Percentiles rank a stretch among this genome's conserved stretches.
These are phyloP conservation scores for Mus spicilegus DNA, from an alignment of 2,113 vertebrate genomes.

Conservation along the genomic window DNA sequence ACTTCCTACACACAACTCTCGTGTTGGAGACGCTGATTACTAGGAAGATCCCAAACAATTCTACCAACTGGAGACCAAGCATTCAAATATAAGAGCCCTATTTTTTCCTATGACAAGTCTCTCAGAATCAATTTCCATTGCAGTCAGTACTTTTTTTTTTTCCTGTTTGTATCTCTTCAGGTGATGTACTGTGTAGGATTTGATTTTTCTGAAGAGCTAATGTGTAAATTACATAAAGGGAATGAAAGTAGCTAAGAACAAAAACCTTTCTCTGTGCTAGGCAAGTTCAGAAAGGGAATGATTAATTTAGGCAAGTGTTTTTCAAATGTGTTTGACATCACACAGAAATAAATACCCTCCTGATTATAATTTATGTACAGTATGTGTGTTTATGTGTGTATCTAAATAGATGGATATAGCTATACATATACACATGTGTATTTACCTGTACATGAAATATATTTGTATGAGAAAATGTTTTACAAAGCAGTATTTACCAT, in stretches of 20 bases:
- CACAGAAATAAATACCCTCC: not conserved
- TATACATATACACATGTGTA: not conserved
- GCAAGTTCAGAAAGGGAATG: conserved; percentile 27
- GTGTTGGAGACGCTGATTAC: not conserved
- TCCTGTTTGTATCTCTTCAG: not conserved
- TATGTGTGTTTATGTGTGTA: not conserved
- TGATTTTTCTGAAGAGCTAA: conserved; percentile 36
- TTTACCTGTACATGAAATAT: not conserved
- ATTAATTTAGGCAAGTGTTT: not conserved
- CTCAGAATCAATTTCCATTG: not conserved
- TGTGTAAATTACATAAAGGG: not conserved
- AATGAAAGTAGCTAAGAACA: conserved; percentile 40
- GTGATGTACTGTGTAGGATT: not conserved
- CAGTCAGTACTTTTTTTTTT: not conserved
- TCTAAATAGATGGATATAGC: not conserved
- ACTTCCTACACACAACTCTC: not conserved
- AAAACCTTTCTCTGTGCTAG: conserved; percentile 12
- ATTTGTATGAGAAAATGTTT: not conserved
- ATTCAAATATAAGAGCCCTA: not conserved
- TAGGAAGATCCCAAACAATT: not conserved
- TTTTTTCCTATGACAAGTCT: not conserved
- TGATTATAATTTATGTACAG: not conserved
- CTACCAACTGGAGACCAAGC: not conserved
- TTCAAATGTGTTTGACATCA: not conserved
- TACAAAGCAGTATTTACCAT: not conserved